These are phyloP conservation scores for Momotus momota DNA, from an alignment of 2,797 vertebrate species.

Conservation along the genomic window DNA sequence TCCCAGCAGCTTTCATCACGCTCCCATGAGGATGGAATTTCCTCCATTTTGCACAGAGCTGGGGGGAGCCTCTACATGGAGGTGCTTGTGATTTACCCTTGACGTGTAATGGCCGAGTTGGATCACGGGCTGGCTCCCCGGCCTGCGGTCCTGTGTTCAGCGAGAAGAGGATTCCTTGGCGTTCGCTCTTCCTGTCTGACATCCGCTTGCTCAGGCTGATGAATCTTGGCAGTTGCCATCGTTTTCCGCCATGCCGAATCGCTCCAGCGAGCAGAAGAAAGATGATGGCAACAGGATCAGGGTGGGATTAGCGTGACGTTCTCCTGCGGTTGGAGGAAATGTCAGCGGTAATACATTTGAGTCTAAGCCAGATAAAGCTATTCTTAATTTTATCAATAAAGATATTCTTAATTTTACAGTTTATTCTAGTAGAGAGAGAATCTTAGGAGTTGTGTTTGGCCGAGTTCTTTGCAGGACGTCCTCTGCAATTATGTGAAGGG, in stretches of 20 bases:
- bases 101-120: background rate
- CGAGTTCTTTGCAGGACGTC: background rate
- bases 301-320: background rate
- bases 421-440: background rate
- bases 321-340: background rate
- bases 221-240: background rate
- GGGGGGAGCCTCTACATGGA: background rate
- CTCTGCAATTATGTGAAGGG: background rate
- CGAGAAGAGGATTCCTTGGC: background rate
- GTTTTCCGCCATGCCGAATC: background rate
- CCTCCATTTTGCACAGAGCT: background rate
- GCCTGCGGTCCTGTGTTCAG: background rate
- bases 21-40: background rate
- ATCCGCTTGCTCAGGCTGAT: background rate
- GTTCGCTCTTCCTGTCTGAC: background rate
- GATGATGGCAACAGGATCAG: background rate
- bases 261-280: background rate
- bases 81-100: background rate
- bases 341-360: background rate
- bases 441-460: background rate
- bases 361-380: background rate
- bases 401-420: background rate
- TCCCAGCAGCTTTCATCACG: background rate
- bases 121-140: background rate
- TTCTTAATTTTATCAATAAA: background rate